Evolutionary conservation across 1,140 invertebrate genomes (phyloP).

Genomic region (Littorina saxatilis): DNA sequence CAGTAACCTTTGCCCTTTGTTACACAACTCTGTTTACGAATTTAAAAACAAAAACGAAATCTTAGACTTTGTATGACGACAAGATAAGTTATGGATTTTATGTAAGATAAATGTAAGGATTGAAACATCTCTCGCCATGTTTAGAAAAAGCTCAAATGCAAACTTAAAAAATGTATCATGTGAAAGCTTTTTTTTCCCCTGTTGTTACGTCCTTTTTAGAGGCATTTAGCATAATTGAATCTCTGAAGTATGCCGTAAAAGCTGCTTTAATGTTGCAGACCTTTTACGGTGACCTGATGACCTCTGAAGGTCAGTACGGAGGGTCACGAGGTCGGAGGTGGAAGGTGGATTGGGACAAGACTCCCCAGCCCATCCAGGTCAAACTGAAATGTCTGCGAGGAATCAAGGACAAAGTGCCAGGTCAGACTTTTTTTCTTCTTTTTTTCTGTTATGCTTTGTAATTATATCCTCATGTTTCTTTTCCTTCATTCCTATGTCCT

Average conservation of each 20-base stretch:
- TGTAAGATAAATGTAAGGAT: not conserved
- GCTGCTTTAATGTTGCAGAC: constrained; percentile 67
- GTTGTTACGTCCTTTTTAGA: not conserved
- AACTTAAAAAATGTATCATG: too few species aligned
- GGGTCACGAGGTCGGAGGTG: constrained; percentile 68
- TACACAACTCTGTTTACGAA: too few species aligned
- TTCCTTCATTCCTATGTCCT: too few species aligned
- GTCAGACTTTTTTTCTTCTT: too few species aligned
- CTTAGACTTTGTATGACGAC: not conserved
- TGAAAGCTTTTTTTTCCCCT: not conserved
- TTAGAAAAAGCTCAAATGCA: not conserved
- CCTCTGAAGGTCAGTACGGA: constrained; percentile 69
- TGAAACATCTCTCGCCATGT: not conserved
- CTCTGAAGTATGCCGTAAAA: too few species aligned
- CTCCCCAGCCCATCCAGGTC: constrained; percentile 71
- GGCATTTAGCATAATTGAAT: not conserved
- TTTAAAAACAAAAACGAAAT: too few species aligned
- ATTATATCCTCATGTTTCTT: too few species aligned
- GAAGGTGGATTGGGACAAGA: constrained; percentile 73
- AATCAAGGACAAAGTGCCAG: constrained; percentile 72
- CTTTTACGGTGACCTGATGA: constrained; percentile 71
- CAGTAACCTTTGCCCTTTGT: too few species aligned
- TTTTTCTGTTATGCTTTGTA: too few species aligned
- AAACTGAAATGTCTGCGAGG: constrained; percentile 72
- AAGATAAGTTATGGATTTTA: not conserved